Evolutionary conservation across 2,888 invertebrate species (phyloP), one percentile per base, ranked within the genome.

Genomic region (Lordiphosa andalusiaca): DNA sequence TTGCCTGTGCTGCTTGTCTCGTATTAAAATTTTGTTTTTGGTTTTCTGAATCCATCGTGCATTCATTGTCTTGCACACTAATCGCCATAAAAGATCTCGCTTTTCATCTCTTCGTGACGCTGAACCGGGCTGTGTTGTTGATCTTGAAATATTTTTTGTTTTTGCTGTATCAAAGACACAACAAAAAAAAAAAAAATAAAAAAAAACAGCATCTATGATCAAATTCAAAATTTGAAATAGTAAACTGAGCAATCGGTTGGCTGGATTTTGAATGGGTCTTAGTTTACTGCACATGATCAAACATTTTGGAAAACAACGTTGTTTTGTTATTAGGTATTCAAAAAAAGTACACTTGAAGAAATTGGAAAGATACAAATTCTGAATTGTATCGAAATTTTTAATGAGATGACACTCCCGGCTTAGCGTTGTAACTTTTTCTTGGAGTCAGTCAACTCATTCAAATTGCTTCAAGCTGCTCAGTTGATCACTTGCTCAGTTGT

Each of bases 91-190:
- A 71, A 77, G 71, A 83, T 83, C 85, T 76, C 76, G 81, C 81
- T 81, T 81, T 78, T 80, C 83, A 83, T 83, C 69, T 69, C 61
- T 67, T 83, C 82, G 82, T 83, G 82, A 85, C 84, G 84, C 66
- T 70, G 66, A 73, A 66, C 67, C 44, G 44, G 33, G 40, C 57
- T 81, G 71, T 71, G 75, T 74, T 84, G 78, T 78, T 81, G 81
- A 83, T 81, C 85, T 84, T 81, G 81, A 84, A 84, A 30, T 30
- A 10, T 30, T 30, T 30, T 3, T 30, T 84, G 73, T 69, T 74
- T 70, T 65, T 53, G 66, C 57, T 53, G 59, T 55, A 46, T 59
- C 38, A 36, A 51, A 49, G 57, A 30, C 53, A 33, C 47, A 56
- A 19, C 42, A 63, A 36, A 44, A 47, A n/a, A 40, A 48, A 42